A percentile compares a stretch with the other conserved stretches of the same genome.
These are phyloP conservation scores for Parelbella ahira DNA, from an alignment of 2,888 invertebrate genomes.

Conservation along the genomic window DNA sequence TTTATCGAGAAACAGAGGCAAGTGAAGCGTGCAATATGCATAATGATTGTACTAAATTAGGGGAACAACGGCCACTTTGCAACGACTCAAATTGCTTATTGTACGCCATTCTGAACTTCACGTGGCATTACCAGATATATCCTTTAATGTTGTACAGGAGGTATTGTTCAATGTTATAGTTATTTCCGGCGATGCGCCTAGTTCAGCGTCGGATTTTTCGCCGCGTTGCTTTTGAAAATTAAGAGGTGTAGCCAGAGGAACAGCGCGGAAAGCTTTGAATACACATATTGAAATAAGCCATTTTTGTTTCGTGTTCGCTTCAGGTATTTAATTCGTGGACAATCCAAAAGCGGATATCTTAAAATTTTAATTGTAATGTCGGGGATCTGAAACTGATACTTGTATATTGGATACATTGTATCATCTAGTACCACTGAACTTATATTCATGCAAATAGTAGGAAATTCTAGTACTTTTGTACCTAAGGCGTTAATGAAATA, in stretches of 20 bases:
- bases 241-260: background rate
- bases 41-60: constrained; percentile 75
- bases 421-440: too few species aligned
- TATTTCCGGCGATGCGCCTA: constrained; percentile 24
- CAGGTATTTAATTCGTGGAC: too few species aligned
- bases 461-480: too few species aligned
- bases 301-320: too few species aligned
- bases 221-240: background rate
- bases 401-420: too few species aligned
- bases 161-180: constrained; percentile 36
- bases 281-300: too few species aligned
- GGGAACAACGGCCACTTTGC: constrained; percentile 54
- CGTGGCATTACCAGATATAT: constrained; percentile 29
- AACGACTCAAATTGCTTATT: constrained; percentile 65
- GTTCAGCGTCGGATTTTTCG: constrained; percentile 6
- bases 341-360: too few species aligned
- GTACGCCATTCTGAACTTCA: constrained; percentile 48
- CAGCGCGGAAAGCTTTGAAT: background rate
- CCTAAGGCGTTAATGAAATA: too few species aligned
- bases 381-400: too few species aligned
- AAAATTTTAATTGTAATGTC: too few species aligned
- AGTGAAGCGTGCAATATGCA: constrained; percentile 70
- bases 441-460: too few species aligned
- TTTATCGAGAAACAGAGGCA: constrained; percentile 71
- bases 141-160: constrained; percentile 16